Base-by-base conservation (phyloP, 1,140 invertebrate species). In the Drosophila pallidifrons region DNA sequence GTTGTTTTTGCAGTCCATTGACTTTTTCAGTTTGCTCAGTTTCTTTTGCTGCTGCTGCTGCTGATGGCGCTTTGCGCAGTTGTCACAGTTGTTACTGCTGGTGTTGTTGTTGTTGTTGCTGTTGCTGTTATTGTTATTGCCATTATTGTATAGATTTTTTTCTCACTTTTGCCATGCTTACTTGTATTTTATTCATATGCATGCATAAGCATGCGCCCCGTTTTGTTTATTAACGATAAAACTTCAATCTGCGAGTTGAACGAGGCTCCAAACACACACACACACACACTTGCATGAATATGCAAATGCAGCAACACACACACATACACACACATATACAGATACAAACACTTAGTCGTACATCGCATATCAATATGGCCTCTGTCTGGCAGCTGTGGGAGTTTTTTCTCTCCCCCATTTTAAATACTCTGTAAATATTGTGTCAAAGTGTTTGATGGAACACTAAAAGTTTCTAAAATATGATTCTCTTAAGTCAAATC, bases 1-100 rank as follows among this genome's bases (percentile, higher is more conserved):
- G 63, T 82, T 82, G 79, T 78, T 82, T 41, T 72, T 86, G 82
- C 82, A 86, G 82, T 86, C 82, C 82, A 86, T 86, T 86, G 82
- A 86, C 82, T 86, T 79, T 81, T 81, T 61, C 81, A 78, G 79
- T 80, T 85, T 78, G 57, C 67, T 52, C 58, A 75, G 72, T 75
- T 70, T 79, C 60, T 75, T 76, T 66, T 71, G 60, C 51, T 66
- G 54, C 35, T 81, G 54, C 35, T 81, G 59, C 54, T 58, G n/a
- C 43, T 73, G 68, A 16, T 61, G 75, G 41, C 52, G 49, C 59
- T 65, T 15, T 75, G 58, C 61, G 76, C 78, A 79, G 66, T 79
- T 79, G 72, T 75, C 71, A 79, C 79, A 68, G 64, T 70, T 79
- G 45, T 11, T 28, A 54, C 11, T 43, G 46, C 16, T 67, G 38